Percentiles rank a stretch among this genome's conserved stretches.
These are phyloP conservation scores for Eurois occulta DNA, from an alignment of 2,888 invertebrate species.

Conservation along the genomic window DNA sequence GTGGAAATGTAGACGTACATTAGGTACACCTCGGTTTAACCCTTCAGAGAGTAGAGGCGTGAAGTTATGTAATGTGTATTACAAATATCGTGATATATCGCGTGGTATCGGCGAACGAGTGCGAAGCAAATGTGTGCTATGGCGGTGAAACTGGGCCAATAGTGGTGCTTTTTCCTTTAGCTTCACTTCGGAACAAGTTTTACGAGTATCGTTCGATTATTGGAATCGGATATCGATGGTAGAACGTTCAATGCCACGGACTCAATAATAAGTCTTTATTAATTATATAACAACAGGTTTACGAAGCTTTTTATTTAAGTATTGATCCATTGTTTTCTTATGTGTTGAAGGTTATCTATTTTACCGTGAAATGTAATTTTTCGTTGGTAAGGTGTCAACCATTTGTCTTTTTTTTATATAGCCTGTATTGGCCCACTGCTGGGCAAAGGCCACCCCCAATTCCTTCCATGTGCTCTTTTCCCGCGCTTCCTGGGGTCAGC, in stretches of 20 bases:
- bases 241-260: conserved; percentile 60
- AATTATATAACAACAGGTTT: conserved; percentile 50
- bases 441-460: too few species aligned
- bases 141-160: conserved; percentile 71
- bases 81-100: conserved; percentile 33
- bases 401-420: too few species aligned
- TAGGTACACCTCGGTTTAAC: neutral
- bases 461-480: too few species aligned
- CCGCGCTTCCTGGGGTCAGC: too few species aligned
- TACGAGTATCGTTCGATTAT: conserved; percentile 68
- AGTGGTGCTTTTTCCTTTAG: conserved; percentile 68
- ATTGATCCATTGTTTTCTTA: conserved; percentile 17
- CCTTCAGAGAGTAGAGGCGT: neutral
- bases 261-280: conserved; percentile 36
- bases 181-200: conserved; percentile 72
- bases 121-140: conserved; percentile 45
- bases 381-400: neutral
- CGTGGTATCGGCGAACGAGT: conserved; percentile 41
- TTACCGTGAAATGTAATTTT: neutral
- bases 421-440: too few species aligned
- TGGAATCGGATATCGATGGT: conserved; percentile 69
- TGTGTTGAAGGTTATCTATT: neutral
- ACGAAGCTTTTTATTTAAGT: conserved; percentile 18
- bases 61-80: neutral
- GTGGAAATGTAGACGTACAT: neutral